phyloP scores from a whole-genome alignment of 2,797 vertebrate species.

The Chloroceryle amazona region DNA sequence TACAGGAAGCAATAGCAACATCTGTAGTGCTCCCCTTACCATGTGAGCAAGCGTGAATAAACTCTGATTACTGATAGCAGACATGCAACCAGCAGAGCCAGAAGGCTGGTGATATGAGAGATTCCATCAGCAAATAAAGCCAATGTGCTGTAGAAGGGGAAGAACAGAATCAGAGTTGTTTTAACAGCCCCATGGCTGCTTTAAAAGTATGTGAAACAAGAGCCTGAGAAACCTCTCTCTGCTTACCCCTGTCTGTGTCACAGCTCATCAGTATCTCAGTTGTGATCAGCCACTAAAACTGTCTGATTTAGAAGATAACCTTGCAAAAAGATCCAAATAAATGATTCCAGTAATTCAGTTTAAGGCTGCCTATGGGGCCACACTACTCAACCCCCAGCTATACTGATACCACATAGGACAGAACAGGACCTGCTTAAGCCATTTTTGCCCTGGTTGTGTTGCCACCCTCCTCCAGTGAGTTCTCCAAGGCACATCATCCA shows the following conservation, averaged over 20 bases:
- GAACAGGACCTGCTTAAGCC: not conserved
- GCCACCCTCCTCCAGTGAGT: fast-evolving
- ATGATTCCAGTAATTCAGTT: not conserved
- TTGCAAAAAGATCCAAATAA: not conserved
- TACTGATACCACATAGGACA: fast-evolving
- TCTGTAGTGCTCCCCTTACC: not conserved
- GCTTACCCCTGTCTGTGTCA: fast-evolving
- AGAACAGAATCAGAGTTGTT: not conserved
- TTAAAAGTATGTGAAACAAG: not conserved
- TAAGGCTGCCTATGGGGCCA: not conserved
- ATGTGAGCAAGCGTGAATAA: not conserved
- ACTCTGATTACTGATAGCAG: not conserved
- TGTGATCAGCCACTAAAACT: not conserved
- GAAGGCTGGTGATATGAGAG: fast-evolving
- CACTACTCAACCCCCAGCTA: not conserved
- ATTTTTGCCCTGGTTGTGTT: not conserved
- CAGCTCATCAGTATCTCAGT: not conserved
- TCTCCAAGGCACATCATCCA: fast-evolving
- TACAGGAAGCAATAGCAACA: not conserved
- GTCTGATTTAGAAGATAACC: not conserved
- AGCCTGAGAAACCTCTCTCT: not conserved
- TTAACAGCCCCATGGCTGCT: not conserved
- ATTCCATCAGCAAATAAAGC: not conserved
- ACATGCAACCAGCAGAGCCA: not conserved
- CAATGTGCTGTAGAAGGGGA: not conserved